phyloP scores from a whole-genome alignment of 64 coral and sea anemone species.

The Astreopora myriophthalma region DNA sequence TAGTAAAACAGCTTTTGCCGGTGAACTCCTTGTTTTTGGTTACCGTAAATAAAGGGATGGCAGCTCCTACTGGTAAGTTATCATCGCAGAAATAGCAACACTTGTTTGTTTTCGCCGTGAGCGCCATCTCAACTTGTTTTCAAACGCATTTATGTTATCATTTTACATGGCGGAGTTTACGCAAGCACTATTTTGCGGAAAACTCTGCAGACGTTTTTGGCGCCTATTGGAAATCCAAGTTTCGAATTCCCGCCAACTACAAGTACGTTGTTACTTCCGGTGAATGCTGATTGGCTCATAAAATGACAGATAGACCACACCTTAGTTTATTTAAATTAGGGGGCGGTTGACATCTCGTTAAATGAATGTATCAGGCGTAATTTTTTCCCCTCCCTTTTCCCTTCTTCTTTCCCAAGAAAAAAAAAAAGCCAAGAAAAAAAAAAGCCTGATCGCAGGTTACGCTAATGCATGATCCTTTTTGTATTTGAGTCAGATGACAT shows the following conservation, averaged over 20 bases:
- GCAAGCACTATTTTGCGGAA: background rate
- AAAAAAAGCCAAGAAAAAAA: background rate
- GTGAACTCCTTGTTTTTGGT: background rate
- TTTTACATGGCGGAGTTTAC: background rate
- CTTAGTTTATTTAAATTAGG: background rate
- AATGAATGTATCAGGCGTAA: background rate
- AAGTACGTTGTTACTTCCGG: background rate
- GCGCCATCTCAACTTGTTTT: background rate
- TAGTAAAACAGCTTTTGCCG: background rate
- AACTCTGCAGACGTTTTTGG: background rate
- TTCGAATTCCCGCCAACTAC: background rate
- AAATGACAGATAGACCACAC: background rate
- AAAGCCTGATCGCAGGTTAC: background rate
- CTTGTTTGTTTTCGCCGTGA: background rate
- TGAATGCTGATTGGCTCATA: conserved; percentile 8
- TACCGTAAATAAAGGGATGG: background rate
- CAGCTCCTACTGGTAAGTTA: background rate
- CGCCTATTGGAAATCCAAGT: background rate
- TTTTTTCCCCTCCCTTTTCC: background rate
- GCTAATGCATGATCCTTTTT: too few species aligned
- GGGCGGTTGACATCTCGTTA: background rate
- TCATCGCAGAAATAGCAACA: background rate
- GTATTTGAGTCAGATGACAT: too few species aligned
- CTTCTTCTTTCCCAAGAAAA: background rate
- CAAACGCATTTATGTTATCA: background rate